These are phyloP conservation scores for Apogon talboti DNA, from an alignment of 2,797 vertebrate genomes.

Conservation along the genomic window DNA sequence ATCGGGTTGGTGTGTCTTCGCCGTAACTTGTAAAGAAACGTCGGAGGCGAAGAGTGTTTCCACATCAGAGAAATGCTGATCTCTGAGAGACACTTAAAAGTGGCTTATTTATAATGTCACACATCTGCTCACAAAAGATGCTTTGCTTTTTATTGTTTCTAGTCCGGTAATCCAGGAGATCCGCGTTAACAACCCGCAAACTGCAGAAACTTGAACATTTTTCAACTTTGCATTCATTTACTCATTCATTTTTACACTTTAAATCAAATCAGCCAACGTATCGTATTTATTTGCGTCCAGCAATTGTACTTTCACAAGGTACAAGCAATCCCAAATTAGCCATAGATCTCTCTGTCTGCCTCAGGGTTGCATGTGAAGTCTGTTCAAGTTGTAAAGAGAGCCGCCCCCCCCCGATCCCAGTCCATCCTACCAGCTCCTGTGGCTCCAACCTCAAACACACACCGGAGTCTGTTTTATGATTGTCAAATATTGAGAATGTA, in stretches of 20 bases:
- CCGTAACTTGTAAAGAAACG: constrained; percentile 65
- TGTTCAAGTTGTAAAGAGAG: constrained; percentile 63
- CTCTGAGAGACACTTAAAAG: constrained; percentile 46
- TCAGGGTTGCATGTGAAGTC: constrained; percentile 82
- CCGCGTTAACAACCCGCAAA: constrained; percentile 36
- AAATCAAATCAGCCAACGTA: constrained; percentile 42
- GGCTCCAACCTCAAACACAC: constrained; percentile 61
- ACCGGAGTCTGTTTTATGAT: constrained; percentile 71
- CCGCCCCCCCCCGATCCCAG: constrained; percentile 22
- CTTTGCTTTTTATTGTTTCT: constrained; percentile 28
- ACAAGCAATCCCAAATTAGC: constrained; percentile 74
- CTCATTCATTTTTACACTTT: constrained; percentile 10
- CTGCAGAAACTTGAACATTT: constrained; percentile 21
- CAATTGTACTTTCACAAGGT: constrained; percentile 48
- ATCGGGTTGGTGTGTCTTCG: too few relatives aligned
- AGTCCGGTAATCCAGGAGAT: constrained; percentile 36
- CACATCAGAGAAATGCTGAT: constrained; percentile 53
- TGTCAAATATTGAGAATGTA: constrained; percentile 82
- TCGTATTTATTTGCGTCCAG: constrained; percentile 17
- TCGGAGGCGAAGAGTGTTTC: constrained; percentile 61
- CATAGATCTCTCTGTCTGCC: constrained; percentile 79
- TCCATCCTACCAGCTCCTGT: constrained; percentile 34
- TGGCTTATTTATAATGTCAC: constrained; percentile 48
- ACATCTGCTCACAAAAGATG: constrained; percentile 46
- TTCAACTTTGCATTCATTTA: constrained; percentile 40